phyloP scores from a whole-genome alignment of 2,797 vertebrate genomes.

The Pseudotriccus pelzelni region DNA sequence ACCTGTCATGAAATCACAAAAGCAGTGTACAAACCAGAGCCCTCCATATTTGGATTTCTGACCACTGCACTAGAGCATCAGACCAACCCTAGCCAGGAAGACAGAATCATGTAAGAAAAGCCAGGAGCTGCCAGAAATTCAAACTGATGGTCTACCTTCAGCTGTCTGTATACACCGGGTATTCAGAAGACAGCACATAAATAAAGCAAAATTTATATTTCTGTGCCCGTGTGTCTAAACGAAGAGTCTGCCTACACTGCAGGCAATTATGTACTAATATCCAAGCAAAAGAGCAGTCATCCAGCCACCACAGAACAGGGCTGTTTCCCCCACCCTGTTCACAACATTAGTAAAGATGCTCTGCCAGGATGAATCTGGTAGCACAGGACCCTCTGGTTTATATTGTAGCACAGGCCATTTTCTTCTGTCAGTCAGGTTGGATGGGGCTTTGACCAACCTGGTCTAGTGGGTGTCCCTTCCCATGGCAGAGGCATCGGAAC shows the following conservation, averaged over 20 bases:
- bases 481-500: accelerated
- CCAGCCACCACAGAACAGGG: not conserved
- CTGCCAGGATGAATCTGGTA: not conserved
- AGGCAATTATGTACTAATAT: not conserved
- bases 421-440: not conserved
- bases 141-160: not conserved
- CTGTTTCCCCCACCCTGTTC: not conserved
- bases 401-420: not conserved
- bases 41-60: not conserved
- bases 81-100: not conserved
- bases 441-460: not conserved
- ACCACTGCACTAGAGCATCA: not conserved
- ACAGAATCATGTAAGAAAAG: not conserved
- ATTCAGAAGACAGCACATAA: not conserved
- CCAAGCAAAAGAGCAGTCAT: not conserved
- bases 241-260: not conserved
- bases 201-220: not conserved
- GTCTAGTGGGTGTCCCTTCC: not conserved
- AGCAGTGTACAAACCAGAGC: not conserved
- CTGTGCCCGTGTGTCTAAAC: not conserved
- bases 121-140: not conserved
- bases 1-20: not conserved
- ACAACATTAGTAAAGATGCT: not conserved
- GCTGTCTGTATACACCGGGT: not conserved
- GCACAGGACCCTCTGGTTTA: not conserved